These are phyloP conservation scores for Xenentodon cancila DNA, from an alignment of 2,797 vertebrate genomes.

Conservation along the genomic window DNA sequence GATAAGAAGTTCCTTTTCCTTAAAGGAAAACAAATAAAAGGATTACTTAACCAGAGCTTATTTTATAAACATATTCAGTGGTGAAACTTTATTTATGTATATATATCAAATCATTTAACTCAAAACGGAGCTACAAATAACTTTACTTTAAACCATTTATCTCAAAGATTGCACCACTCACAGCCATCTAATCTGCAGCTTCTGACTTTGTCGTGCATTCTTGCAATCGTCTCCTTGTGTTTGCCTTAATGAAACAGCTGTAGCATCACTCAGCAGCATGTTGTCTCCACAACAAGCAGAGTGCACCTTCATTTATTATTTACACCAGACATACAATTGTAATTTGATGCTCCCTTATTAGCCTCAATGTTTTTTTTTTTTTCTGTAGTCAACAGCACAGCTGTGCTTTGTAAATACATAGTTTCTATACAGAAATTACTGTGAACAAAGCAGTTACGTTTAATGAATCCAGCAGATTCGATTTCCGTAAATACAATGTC, in stretches of 20 bases:
- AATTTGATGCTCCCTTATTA: conserved; percentile 1
- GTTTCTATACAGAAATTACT: not conserved
- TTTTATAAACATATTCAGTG: no score
- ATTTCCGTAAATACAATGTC: not conserved
- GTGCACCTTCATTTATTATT: conserved; percentile 9
- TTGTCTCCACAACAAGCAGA: not conserved
- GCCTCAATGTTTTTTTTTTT: conserved; percentile 5
- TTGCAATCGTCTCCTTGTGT: not conserved
- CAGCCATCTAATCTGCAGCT: no score
- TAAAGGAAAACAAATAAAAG: no score
- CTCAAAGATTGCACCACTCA: no score
- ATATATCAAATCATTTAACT: no score
- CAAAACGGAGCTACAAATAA: no score
- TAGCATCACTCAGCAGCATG: not conserved
- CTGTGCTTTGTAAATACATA: not conserved
- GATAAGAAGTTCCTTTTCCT: no score
- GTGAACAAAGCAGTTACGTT: not conserved
- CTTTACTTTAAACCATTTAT: no score
- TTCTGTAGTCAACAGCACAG: not conserved
- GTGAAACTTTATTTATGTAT: no score
- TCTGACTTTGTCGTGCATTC: not conserved
- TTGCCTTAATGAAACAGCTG: conserved; percentile 2
- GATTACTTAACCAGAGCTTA: no score
- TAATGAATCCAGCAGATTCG: not conserved
- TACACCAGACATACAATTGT: not conserved